Evolutionary conservation across 30 jellyfish, hydroid and myxozoan species (phyloP), one percentile per base, ranked within the genome.

Genomic region (Morbakka virulenta): DNA sequence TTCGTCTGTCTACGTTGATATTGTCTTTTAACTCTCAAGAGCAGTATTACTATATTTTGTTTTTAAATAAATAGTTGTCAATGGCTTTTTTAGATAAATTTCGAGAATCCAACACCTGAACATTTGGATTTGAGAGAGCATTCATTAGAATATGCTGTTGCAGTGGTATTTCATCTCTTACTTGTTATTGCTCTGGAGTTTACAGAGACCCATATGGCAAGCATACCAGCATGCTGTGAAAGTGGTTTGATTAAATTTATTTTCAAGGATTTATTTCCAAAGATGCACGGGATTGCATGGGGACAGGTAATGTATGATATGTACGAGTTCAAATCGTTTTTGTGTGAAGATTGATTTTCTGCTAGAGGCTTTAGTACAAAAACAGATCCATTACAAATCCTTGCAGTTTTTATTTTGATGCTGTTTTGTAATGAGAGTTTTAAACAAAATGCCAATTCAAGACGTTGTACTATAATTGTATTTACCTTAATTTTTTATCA

Each of bases 261-360:
- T 2, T 76, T 88, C 52, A 81, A 67, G 47, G 97, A 88, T 4
- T 64, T 88, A 17, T 72, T 81, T 6, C 95, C 97, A 64, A 74
- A 88, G 48, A 74, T 88, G 35, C 91, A 81, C 61, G 86, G 90
- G 13, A 82, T 88, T 35, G 79, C 67, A 2, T 88, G 97, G 97
- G 97, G 97, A 67, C 79, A 88, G 95, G 97, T 88, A 72, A 2
- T n/a, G n/a, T n/a, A n/a, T n/a, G n/a, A n/a, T n/a, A n/a, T n/a
- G n/a, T n/a, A n/a, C n/a, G n/a, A n/a, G n/a, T n/a, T n/a, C n/a
- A n/a, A n/a, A n/a, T n/a, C n/a, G n/a, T n/a, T n/a, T n/a, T n/a
- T n/a, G n/a, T n/a, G n/a, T n/a, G n/a, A n/a, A n/a, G n/a, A n/a
- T n/a, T n/a, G n/a, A n/a, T n/a, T n/a, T n/a, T n/a, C n/a, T n/a